Percentiles rank a stretch among this genome's conserved stretches.
phyloP scores from a whole-genome alignment of 2,888 invertebrate genomes.

The Drosophila koepferae region DNA sequence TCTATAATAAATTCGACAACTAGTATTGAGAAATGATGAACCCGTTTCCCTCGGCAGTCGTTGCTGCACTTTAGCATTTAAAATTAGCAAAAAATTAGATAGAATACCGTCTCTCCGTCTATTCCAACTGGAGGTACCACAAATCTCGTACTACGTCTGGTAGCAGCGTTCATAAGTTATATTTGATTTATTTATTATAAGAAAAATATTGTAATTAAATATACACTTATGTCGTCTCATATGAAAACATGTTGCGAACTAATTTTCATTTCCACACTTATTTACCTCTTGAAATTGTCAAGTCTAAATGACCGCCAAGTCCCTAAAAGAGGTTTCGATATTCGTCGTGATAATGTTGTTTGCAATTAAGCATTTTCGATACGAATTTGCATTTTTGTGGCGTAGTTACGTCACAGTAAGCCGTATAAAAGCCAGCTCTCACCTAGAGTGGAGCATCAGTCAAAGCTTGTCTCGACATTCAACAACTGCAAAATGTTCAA shows the following conservation, averaged over 20 bases:
- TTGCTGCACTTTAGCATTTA: background rate
- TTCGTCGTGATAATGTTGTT: background rate
- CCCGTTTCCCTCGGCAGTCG: background rate
- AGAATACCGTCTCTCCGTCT: background rate
- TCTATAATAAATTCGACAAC: background rate
- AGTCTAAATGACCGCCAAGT: background rate
- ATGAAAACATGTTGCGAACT: background rate
- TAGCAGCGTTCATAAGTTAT: background rate
- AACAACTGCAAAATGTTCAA: constrained; percentile 69
- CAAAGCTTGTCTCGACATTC: constrained; percentile 51
- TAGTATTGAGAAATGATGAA: background rate
- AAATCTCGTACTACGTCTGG: no score
- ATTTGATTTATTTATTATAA: background rate
- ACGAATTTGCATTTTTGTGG: background rate
- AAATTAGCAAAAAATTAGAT: background rate
- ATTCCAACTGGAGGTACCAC: background rate
- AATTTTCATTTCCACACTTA: background rate
- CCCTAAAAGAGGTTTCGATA: background rate
- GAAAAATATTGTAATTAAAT: background rate
- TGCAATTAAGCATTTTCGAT: background rate
- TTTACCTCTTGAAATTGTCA: background rate
- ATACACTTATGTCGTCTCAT: background rate
- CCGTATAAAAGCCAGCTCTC: constrained; percentile 38
- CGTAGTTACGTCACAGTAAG: background rate
- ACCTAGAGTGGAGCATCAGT: constrained; percentile 56